Evolutionary conservation across 2,797 vertebrate species (phyloP).

Genomic region (Chaunax sp.): DNA sequence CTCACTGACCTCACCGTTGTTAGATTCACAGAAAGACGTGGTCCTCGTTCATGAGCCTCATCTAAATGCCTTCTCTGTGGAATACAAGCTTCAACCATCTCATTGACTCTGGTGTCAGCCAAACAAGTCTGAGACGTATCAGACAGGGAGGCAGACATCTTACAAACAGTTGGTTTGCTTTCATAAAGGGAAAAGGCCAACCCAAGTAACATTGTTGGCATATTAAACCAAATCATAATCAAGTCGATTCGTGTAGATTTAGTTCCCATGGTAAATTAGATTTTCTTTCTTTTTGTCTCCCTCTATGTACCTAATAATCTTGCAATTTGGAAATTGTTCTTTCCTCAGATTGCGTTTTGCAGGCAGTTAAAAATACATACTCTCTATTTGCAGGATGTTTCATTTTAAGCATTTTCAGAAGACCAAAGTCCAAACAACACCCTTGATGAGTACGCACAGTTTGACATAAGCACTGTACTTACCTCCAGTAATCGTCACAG

Average conservation of each 20-base stretch:
- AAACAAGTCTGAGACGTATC: conserved; percentile 60
- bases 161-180: conserved; percentile 58
- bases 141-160: conserved; percentile 58
- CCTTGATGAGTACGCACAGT: conserved; percentile 72
- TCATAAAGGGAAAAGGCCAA: conserved; percentile 16
- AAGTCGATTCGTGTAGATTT: conserved; percentile 14
- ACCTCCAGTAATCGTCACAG: conserved; percentile 80
- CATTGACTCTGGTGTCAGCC: conserved; percentile 64
- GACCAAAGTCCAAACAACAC: conserved; percentile 70
- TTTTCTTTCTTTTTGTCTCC: conserved; percentile 13
- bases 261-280: conserved; percentile 43
- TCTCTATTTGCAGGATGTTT: conserved; percentile 62
- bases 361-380: conserved; percentile 56
- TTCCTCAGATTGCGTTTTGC: conserved; percentile 36
- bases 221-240: conserved; percentile 30
- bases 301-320: conserved; percentile 47
- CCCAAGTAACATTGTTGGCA: conserved; percentile 5
- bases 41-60: conserved; percentile 59
- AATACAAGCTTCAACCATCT: conserved; percentile 73
- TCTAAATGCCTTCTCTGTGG: conserved; percentile 69
- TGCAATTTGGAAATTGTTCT: conserved; percentile 34
- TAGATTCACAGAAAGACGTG: conserved; percentile 61
- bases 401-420: conserved; percentile 70
- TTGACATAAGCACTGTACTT: conserved; percentile 72
- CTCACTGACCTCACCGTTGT: conserved; percentile 42